Evolutionary conservation across 92 coral and sea anemone genomes (phyloP).

Genomic region (Desmophyllum pertusum): DNA sequence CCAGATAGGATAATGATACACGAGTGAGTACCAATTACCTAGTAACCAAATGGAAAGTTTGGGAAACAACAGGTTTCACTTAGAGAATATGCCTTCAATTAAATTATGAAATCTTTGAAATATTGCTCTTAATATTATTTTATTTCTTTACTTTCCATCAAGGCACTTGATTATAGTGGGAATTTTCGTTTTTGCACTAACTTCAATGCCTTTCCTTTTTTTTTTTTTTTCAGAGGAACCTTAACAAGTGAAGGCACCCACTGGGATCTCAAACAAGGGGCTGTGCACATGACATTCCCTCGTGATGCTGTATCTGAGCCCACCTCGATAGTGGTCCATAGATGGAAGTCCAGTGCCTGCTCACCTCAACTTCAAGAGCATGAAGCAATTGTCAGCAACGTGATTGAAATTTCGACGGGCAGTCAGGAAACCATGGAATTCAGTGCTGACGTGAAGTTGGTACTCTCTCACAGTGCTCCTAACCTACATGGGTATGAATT

Average conservation of each 20-base stretch:
- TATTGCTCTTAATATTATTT: no score
- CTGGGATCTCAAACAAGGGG: slow-evolving; percentile 35
- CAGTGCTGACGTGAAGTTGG: slow-evolving; percentile 4
- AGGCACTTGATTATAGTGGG: background rate
- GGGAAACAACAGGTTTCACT: background rate
- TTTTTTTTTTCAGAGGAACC: background rate
- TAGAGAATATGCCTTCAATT: no score
- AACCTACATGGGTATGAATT: slow-evolving; percentile 33
- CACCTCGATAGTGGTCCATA: slow-evolving; percentile 25
- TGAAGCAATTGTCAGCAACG: slow-evolving; percentile 57
- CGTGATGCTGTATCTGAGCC: slow-evolving; percentile 52
- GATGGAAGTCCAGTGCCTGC: slow-evolving; percentile 10
- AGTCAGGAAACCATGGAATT: slow-evolving; percentile 15
- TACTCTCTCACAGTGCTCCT: slow-evolving; percentile 24
- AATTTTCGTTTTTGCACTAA: background rate
- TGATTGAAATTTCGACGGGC: slow-evolving; percentile 47
- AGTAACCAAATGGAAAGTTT: no score
- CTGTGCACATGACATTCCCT: slow-evolving; percentile 45
- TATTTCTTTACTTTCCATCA: no score
- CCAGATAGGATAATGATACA: background rate
- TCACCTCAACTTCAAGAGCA: slow-evolving; percentile 33
- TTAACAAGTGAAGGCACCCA: slow-evolving; percentile 24
- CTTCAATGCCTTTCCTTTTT: no score
- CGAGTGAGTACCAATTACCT: slow-evolving; percentile 10
- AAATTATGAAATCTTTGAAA: no score